Conservation (phyloP, 1,140 invertebrate species). For the Drosophila bocqueti region DNA sequence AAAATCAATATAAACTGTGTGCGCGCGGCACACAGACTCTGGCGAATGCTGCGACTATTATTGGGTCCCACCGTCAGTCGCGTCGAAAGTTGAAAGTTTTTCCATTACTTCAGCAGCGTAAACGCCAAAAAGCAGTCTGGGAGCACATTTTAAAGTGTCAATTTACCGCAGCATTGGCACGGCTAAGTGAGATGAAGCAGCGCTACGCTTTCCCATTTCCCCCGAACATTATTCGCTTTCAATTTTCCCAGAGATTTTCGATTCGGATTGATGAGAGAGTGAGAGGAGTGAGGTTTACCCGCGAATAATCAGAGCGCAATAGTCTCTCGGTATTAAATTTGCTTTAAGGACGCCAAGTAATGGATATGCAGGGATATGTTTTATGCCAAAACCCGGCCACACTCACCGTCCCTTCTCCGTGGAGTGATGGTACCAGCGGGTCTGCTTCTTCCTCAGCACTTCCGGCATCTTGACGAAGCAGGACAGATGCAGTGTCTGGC, state of each 20-base stretch:
- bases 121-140: constrained; percentile 81
- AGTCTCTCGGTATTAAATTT: constrained; percentile 7
- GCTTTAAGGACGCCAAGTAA: not conserved
- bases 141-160: constrained; percentile 84
- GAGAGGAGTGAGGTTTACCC: not conserved
- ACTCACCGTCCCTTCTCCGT: constrained; percentile 88
- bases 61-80: constrained; percentile 15
- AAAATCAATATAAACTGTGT: constrained; percentile 79
- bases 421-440: constrained; percentile 90
- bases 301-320: constrained; percentile 19
- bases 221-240: constrained; percentile 65
- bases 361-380: not conserved
- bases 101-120: constrained; percentile 71
- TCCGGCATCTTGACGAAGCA: constrained; percentile 90
- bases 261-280: constrained; percentile 16
- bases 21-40: constrained; percentile 18
- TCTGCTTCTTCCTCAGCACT: constrained; percentile 87
- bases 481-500: constrained; percentile 91
- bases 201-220: constrained; percentile 61
- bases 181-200: constrained; percentile 67
- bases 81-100: constrained; percentile 72
- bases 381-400: not conserved
- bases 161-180: constrained; percentile 81
- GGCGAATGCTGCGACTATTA: constrained; percentile 27
- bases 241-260: constrained; percentile 56